A percentile compares a stretch with the other conserved stretches of the same genome.
phyloP scores from a whole-genome alignment of 2,113 vertebrate species.

The Cacatua alba region DNA sequence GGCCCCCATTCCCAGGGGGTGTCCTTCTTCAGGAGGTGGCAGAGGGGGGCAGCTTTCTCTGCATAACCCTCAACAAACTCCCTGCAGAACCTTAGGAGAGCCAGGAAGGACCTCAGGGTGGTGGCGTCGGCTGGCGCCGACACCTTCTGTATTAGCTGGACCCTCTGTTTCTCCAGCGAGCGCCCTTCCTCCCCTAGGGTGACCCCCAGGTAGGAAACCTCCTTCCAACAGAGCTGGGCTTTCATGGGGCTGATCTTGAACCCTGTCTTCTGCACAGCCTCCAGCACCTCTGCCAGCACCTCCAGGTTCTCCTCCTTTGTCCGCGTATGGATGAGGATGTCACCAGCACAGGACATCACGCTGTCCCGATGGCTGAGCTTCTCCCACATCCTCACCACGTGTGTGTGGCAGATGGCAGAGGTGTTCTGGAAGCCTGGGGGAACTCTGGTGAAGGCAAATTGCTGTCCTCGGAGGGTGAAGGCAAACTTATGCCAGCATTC shows the following conservation, averaged over 20 bases:
- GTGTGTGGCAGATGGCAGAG: not conserved
- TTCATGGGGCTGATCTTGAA: conserved; percentile 50
- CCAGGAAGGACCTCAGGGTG: conserved; percentile 35
- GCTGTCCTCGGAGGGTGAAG: conserved; percentile 25
- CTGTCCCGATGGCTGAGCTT: not conserved
- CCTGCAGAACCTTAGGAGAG: conserved; percentile 21
- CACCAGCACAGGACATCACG: conserved; percentile 22
- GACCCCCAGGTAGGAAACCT: conserved; percentile 58
- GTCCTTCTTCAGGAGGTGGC: conserved; percentile 35
- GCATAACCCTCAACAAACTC: conserved; percentile 43
- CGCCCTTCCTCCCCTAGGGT: conserved; percentile 40
- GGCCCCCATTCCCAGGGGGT: conserved; percentile 45
- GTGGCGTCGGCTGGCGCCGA: not conserved
- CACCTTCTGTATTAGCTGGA: conserved; percentile 51
- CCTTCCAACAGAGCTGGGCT: conserved; percentile 64
- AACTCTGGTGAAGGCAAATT: conserved; percentile 45
- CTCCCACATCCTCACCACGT: conserved; percentile 33
- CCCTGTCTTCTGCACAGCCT: conserved; percentile 21
- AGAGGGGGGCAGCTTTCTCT: conserved; percentile 35
- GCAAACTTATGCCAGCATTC: conserved; percentile 52
- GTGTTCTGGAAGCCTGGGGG: conserved; percentile 11
- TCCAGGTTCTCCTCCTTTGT: conserved; percentile 52
- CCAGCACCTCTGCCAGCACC: conserved; percentile 38
- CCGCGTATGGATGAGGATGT: conserved; percentile 35
- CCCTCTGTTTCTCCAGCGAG: conserved; percentile 25